phyloP scores from a whole-genome alignment of 2,113 vertebrate genomes.

The Bufo bufo region DNA sequence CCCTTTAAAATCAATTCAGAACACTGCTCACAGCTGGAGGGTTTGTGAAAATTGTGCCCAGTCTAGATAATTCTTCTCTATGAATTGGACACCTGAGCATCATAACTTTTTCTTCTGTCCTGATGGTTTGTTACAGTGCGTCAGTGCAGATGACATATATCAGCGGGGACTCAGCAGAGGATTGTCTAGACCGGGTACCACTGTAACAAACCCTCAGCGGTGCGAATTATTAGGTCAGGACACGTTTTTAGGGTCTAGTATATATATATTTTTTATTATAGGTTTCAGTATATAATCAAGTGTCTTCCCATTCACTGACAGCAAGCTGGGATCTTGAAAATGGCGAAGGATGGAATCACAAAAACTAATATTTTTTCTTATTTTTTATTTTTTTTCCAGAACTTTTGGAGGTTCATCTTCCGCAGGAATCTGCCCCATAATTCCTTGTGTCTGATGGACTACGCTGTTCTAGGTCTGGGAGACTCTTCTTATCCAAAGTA shows the following conservation, averaged over 20 bases:
- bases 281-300: not conserved
- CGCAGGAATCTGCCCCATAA: constrained; percentile 79
- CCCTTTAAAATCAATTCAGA: too few relatives aligned
- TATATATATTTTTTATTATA: too few relatives aligned
- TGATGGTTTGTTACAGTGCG: too few relatives aligned
- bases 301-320: too few relatives aligned
- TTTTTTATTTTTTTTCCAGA: constrained; percentile 66
- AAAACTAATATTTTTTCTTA: not conserved
- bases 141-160: too few relatives aligned
- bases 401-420: constrained; percentile 94
- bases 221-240: not conserved
- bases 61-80: too few relatives aligned
- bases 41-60: too few relatives aligned
- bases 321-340: too few relatives aligned
- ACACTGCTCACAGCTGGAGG: not conserved
- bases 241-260: not conserved
- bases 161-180: too few relatives aligned
- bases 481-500: constrained; percentile 96
- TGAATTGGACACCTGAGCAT: too few relatives aligned
- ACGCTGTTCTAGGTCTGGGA: constrained; percentile 86
- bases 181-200: not conserved
- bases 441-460: constrained; percentile 87
- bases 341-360: too few relatives aligned
- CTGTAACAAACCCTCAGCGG: not conserved
- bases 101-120: too few relatives aligned